phyloP scores from a whole-genome alignment of 2,113 vertebrate genomes.

The Tenebrosternarchus preto region DNA sequence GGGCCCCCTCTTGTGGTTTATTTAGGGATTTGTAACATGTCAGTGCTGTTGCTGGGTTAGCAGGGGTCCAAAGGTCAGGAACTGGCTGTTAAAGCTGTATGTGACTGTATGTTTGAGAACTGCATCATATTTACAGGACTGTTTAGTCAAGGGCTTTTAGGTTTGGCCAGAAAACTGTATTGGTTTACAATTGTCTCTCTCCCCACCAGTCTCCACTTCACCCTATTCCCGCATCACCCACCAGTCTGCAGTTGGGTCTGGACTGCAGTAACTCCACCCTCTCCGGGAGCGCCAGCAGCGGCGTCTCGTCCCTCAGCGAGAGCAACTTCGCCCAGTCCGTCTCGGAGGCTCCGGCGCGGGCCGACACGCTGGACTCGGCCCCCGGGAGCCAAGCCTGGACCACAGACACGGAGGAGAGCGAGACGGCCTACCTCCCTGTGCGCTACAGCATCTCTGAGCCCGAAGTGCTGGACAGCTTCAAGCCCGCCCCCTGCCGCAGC shows the following conservation, averaged over 20 bases:
- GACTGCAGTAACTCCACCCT: constrained; percentile 95
- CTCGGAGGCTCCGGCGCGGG: constrained; percentile 83
- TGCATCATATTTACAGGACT: not conserved
- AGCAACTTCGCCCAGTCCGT: constrained; percentile 91
- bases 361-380: constrained; percentile 88
- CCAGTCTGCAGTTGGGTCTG: constrained; percentile 91
- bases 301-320: constrained; percentile 93
- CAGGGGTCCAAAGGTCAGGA: too few species aligned
- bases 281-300: constrained; percentile 93
- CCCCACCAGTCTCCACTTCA: constrained; percentile 85
- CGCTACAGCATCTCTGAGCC: constrained; percentile 92
- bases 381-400: constrained; percentile 89
- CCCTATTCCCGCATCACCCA: constrained; percentile 94
- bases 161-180: not conserved
- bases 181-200: constrained; percentile 6
- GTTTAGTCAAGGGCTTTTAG: not conserved
- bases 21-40: too few species aligned
- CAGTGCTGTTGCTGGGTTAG: too few species aligned
- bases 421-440: constrained; percentile 88
- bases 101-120: too few species aligned
- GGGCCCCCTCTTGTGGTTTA: too few species aligned
- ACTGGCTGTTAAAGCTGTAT: too few species aligned
- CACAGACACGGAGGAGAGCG: constrained; percentile 82
- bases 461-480: constrained; percentile 86
- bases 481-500: constrained; percentile 86